Evolutionary conservation across 2,797 vertebrate species (phyloP).

Genomic region (Typhlichthys subterraneus): DNA sequence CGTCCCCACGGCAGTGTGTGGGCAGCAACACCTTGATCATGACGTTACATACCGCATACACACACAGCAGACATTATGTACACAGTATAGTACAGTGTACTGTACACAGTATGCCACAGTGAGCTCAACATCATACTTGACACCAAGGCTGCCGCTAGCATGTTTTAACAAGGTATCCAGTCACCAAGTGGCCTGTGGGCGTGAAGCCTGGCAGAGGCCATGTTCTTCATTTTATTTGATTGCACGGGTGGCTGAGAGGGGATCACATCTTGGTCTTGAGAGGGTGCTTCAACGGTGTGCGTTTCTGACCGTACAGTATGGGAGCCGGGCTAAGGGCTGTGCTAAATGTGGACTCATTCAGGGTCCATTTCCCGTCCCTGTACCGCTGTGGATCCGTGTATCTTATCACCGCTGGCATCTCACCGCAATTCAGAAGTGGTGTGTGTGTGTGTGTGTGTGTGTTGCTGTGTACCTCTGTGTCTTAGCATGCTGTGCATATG

Average conservation of each 20-base stretch:
- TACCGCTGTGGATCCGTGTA: slow-evolving; percentile 48
- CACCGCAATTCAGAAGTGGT: not conserved
- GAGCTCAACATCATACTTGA: no score
- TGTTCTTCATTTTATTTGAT: slow-evolving; percentile 39
- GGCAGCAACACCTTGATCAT: no score
- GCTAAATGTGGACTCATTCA: slow-evolving; percentile 56
- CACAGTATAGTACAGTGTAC: not conserved
- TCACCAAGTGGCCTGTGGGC: slow-evolving; percentile 19
- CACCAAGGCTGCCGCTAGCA: slow-evolving; percentile 31
- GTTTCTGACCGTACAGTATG: slow-evolving; percentile 49
- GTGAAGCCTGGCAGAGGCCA: slow-evolving; percentile 31
- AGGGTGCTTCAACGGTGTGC: slow-evolving; percentile 45
- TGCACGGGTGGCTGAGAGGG: slow-evolving; percentile 18
- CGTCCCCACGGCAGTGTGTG: not conserved
- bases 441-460: slow-evolving; percentile 9
- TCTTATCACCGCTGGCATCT: slow-evolving; percentile 1
- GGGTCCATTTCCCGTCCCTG: slow-evolving; percentile 67
- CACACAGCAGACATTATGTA: not conserved
- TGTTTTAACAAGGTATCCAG: slow-evolving; percentile 33
- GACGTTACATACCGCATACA: no score
- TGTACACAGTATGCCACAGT: not conserved
- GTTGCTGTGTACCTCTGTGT: not conserved
- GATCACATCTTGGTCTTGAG: slow-evolving; percentile 36
- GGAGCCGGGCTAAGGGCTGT: slow-evolving; percentile 30
- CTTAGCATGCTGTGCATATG: not conserved